A percentile compares a stretch with the other conserved stretches of the same genome.
These are phyloP conservation scores for Myathropa florea DNA, from an alignment of 2,888 invertebrate genomes.

Conservation along the genomic window DNA sequence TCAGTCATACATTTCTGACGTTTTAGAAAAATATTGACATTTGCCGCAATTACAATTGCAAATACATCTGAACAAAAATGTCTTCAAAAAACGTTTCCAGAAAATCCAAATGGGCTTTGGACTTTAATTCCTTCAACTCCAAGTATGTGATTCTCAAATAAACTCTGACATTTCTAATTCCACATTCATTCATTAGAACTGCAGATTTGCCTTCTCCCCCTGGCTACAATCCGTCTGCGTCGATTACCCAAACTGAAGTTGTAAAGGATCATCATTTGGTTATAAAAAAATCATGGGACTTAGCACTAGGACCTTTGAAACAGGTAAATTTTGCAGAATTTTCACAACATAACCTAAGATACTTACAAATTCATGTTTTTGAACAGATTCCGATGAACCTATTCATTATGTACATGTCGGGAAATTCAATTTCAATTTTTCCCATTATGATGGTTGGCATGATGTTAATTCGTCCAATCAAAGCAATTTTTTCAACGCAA, in stretches of 20 bases:
- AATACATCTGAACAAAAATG: constrained; percentile 74
- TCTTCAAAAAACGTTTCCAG: constrained; percentile 77
- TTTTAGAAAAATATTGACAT: background rate
- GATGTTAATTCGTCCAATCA: constrained; percentile 97
- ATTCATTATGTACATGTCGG: constrained; percentile 99
- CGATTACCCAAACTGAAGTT: constrained; percentile 88
- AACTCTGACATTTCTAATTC: background rate
- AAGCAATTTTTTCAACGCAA: constrained; percentile 95
- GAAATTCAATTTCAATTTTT: constrained; percentile 99
- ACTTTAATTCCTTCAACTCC: constrained; percentile 83
- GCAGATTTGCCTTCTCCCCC: constrained; percentile 89
- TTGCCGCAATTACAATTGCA: background rate
- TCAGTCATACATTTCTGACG: background rate
- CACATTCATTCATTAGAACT: constrained; percentile 75
- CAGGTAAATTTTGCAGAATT: constrained; percentile 82
- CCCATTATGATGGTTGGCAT: constrained; percentile 99
- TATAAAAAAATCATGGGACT: constrained; percentile 97
- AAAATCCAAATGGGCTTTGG: constrained; percentile 85
- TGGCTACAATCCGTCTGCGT: constrained; percentile 89
- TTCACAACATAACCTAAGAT: background rate
- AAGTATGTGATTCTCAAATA: background rate
- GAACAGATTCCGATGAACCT: constrained; percentile 95
- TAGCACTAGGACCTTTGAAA: constrained; percentile 96
- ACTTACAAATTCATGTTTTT: background rate
- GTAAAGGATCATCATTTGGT: constrained; percentile 92